phyloP scores from a whole-genome alignment of 2,888 invertebrate species.

The Campoplex capitator region DNA sequence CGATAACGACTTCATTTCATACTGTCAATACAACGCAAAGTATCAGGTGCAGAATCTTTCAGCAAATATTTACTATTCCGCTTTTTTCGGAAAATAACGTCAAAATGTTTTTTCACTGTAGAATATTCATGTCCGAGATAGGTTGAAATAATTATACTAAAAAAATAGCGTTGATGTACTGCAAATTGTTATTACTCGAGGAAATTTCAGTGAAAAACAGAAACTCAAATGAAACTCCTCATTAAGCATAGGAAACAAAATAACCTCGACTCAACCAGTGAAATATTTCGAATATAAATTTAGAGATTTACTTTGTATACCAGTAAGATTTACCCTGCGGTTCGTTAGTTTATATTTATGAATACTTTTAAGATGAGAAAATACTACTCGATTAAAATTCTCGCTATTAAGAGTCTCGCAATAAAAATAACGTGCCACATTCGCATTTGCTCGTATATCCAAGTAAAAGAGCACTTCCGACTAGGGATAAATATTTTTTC shows the following conservation, averaged over 20 bases:
- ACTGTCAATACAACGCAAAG: not conserved
- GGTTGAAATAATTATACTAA: not conserved
- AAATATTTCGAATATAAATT: slow-evolving; percentile 2
- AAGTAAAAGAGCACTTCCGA: not conserved
- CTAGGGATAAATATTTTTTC: not conserved
- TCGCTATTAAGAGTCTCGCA: not conserved
- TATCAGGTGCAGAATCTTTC: not conserved
- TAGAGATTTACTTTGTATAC: not conserved
- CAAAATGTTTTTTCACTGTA: not conserved
- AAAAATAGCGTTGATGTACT: not conserved
- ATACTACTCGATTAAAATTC: not conserved
- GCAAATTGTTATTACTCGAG: not conserved
- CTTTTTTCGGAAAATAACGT: not conserved
- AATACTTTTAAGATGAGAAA: not conserved
- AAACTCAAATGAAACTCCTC: not conserved
- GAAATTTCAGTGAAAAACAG: not conserved
- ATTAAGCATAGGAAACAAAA: not conserved
- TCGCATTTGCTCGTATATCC: not conserved
- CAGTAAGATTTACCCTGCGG: not conserved
- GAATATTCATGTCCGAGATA: not conserved
- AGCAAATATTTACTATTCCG: too few species aligned
- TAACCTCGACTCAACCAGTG: not conserved
- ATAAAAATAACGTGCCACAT: not conserved
- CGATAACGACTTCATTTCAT: not conserved
- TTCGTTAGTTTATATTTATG: slow-evolving; percentile 5